Percentiles rank a stretch among this genome's conserved stretches.
Conservation (phyloP, 2,888 invertebrate genomes). For the Microctonus brassicae region DNA sequence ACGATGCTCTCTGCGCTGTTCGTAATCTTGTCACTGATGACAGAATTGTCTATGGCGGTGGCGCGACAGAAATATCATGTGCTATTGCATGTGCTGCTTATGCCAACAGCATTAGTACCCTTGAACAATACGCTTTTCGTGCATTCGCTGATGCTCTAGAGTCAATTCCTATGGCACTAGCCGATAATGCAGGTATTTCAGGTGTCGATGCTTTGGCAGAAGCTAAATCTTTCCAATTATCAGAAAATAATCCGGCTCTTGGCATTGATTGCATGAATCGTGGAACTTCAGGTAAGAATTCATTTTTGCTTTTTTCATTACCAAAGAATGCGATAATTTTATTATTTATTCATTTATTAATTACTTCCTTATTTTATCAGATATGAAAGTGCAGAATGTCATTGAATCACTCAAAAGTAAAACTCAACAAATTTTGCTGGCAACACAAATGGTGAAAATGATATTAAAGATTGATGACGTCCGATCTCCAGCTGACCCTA, state of each 20-base stretch:
- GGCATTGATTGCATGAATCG: constrained; percentile 96
- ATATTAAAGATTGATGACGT: constrained; percentile 99
- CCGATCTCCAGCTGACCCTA: constrained; percentile 72
- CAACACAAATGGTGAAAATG: constrained; percentile 99
- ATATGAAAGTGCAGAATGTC: constrained; percentile 96
- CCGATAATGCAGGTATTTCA: constrained; percentile 95
- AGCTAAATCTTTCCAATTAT: constrained; percentile 89
- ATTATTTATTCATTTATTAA: too few species aligned
- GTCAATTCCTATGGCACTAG: constrained; percentile 92
- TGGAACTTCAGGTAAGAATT: constrained; percentile 73
- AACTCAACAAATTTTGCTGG: constrained; percentile 95
- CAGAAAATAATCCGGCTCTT: constrained; percentile 86
- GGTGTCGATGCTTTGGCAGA: constrained; percentile 94
- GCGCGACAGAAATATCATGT: constrained; percentile 96
- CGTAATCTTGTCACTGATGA: constrained; percentile 79
- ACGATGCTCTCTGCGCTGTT: constrained; percentile 82
- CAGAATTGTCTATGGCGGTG: constrained; percentile 96
- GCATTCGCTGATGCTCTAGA: constrained; percentile 97
- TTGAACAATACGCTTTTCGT: constrained; percentile 98
- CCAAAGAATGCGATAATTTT: too few species aligned
- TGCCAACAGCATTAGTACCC: constrained; percentile 87
- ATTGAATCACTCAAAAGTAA: constrained; percentile 97
- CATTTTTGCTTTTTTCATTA: too few species aligned
- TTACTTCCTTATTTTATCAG: constrained; percentile 70
- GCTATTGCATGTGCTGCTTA: constrained; percentile 90